Base-by-base conservation (phyloP, 1,140 invertebrate genomes). In the Drosophila repleta region DNA sequence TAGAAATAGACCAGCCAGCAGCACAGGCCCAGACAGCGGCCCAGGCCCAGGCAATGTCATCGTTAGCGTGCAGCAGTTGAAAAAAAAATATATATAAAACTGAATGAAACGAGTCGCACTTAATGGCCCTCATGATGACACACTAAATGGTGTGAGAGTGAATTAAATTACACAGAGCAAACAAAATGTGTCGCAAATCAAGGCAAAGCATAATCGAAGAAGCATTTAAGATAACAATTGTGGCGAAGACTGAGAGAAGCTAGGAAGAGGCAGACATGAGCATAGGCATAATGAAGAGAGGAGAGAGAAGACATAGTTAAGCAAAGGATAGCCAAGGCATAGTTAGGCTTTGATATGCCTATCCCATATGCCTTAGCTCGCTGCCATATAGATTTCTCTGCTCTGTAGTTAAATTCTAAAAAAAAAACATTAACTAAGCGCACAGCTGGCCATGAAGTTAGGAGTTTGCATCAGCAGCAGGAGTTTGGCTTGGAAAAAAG, bases 1-100 rank as follows among this genome's bases (percentile, higher is more conserved):
- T 79, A 81, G 75, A 81, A 80, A 81, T 73, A 63, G 68, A 68
- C 29, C 4, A n/a, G n/a, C n/a, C n/a, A n/a, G n/a, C n/a, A n/a
- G n/a, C n/a, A n/a, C n/a, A 43, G 39, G 6, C 39, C 5, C 13
- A 15, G 39, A 15, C 39, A 10, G n/a, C 0, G n/a, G 37, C 37
- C 39, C n/a, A 7, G 39, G 5, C 39, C n/a, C 39, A 4, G 39
- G 39, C 39, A 43, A 43, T 43, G 39, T 43, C 39, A 43, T 43
- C 39, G 39, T 43, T 43, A 43, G 39, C 39, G 39, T 43, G n/a
- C n/a, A n/a, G 35, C 52, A 56, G 24, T 26, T 41, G 15, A 66
- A 20, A 29, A 43, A 29, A 39, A 63, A 6, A 17, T 2, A 52
- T 52, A 67, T 15, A 4, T 17, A 17, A 6, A 18, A 8, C 24